phyloP scores from a whole-genome alignment of 2,888 invertebrate genomes.

The Synergus umbraculus region DNA sequence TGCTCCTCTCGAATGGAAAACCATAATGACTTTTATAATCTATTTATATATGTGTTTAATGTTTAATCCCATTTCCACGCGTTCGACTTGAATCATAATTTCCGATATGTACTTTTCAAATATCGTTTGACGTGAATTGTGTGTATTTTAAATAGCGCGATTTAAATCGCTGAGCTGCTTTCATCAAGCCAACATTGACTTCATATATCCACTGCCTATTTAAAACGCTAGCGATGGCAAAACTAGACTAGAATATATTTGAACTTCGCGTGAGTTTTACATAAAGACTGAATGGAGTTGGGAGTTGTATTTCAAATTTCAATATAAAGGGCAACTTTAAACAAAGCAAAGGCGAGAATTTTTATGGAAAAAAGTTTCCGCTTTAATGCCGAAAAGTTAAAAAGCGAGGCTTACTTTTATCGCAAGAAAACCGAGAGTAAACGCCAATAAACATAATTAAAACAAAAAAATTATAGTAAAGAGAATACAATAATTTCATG shows the following conservation, averaged over 20 bases:
- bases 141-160: neutral
- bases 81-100: neutral
- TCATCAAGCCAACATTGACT: slow-evolving; percentile 17
- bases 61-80: neutral
- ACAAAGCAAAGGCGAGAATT: slow-evolving; percentile 25
- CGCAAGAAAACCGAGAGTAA: neutral
- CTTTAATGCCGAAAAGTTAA: slow-evolving; percentile 29
- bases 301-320: slow-evolving; percentile 16
- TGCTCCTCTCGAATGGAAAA: neutral
- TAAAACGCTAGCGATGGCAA: slow-evolving; percentile 27
- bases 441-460: neutral
- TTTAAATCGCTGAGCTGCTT: slow-evolving; percentile 13
- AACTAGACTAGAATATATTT: slow-evolving; percentile 40
- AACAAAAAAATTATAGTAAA: neutral
- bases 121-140: neutral
- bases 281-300: slow-evolving; percentile 14
- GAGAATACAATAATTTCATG: neutral
- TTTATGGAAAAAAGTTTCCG: slow-evolving; percentile 16
- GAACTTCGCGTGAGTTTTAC: slow-evolving; percentile 33
- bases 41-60: neutral
- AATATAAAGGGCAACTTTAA: slow-evolving; percentile 33
- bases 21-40: neutral
- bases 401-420: slow-evolving; percentile 19
- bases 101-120: slow-evolving; percentile 1
- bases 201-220: slow-evolving; percentile 1